These are phyloP conservation scores for Acridotheres tristis DNA, from an alignment of 2,797 vertebrate genomes.

Conservation along the genomic window DNA sequence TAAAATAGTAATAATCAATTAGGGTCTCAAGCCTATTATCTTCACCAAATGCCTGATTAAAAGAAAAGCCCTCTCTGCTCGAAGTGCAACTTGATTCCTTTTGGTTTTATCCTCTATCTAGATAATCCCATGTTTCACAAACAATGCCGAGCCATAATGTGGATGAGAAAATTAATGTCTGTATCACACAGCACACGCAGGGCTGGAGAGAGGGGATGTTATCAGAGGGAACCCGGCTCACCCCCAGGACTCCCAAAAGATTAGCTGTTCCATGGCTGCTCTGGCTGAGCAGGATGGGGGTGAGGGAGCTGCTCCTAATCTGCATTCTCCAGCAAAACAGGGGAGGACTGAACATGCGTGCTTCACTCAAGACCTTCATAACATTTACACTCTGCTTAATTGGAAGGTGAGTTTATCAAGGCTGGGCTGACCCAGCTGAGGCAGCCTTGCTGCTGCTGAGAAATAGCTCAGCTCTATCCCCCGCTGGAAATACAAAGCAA, in stretches of 20 bases:
- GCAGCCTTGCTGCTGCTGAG: not conserved
- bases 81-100: conserved; percentile 66
- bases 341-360: not conserved
- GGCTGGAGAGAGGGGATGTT: conserved; percentile 19
- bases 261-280: not conserved
- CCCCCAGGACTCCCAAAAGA: conserved; percentile 15
- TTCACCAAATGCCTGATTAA: conserved; percentile 70
- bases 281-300: not conserved
- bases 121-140: conserved; percentile 69
- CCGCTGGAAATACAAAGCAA: not conserved
- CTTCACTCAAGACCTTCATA: not conserved
- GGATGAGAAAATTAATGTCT: conserved; percentile 50
- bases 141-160: conserved; percentile 51
- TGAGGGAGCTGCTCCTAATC: not conserved
- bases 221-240: conserved; percentile 22
- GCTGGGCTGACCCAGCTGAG: not conserved
- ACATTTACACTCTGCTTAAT: not conserved
- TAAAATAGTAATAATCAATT: conserved; percentile 74
- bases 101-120: conserved; percentile 60
- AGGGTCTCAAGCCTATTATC: conserved; percentile 72
- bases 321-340: not conserved
- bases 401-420: not conserved
- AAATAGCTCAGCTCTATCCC: not conserved
- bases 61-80: conserved; percentile 68
- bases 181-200: conserved; percentile 29